Conservation (phyloP, 2,113 vertebrate genomes). For the Numida meleagris region DNA sequence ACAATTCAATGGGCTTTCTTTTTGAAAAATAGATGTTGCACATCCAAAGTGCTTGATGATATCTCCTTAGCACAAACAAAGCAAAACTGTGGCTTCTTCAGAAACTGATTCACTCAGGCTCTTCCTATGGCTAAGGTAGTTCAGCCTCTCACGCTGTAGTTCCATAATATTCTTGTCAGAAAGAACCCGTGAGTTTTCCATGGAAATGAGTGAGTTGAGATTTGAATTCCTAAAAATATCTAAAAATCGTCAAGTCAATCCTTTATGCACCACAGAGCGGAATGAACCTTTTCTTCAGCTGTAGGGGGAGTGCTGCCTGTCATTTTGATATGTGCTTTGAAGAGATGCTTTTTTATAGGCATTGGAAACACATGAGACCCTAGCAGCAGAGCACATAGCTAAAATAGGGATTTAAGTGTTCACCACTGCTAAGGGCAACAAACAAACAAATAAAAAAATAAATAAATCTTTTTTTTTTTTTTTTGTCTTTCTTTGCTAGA, state of each 20-base stretch:
- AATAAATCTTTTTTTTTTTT: not conserved
- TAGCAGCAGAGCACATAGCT: not conserved
- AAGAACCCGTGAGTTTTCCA: not conserved
- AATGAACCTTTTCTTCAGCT: slow-evolving; percentile 19
- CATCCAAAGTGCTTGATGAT: not conserved
- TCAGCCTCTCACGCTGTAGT: not conserved
- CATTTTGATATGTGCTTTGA: slow-evolving; percentile 27
- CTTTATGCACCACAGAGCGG: not conserved
- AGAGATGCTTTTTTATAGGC: slow-evolving; percentile 5
- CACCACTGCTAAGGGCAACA: not conserved
- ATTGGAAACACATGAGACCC: not conserved
- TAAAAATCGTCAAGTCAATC: not conserved
- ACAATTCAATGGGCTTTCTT: not conserved
- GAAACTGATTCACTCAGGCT: not conserved
- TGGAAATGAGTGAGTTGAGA: not conserved
- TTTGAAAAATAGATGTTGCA: not conserved
- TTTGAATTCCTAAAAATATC: not conserved
- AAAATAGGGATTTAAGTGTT: not conserved
- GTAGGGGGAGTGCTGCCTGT: not conserved
- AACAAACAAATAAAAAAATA: not conserved
- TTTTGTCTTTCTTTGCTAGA: not conserved
- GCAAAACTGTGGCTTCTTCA: not conserved
- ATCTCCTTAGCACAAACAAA: not conserved
- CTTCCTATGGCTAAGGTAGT: too few species aligned
- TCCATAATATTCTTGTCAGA: not conserved